These are phyloP conservation scores for Trichonephila clavata DNA, from an alignment of 1,140 invertebrate species.

Conservation along the genomic window DNA sequence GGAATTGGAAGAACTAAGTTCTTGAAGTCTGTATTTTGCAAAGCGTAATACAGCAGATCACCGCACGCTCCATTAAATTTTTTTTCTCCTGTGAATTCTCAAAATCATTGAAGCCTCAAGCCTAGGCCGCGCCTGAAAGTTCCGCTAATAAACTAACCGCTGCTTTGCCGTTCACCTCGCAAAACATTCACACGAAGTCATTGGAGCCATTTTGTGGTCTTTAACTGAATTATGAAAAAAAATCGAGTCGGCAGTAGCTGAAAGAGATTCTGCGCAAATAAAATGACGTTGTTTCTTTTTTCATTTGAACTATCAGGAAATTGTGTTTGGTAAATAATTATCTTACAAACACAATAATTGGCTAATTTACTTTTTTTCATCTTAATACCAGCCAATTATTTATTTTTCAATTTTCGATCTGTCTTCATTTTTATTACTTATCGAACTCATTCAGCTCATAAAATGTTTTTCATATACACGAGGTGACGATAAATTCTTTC, in stretches of 20 bases:
- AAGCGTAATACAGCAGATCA: conserved; percentile 41
- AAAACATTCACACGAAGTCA: conserved; percentile 48
- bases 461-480: not conserved
- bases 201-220: conserved; percentile 30
- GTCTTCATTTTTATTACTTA: not conserved
- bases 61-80: conserved; percentile 65
- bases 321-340: not conserved
- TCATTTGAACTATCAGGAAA: not conserved
- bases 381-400: not conserved
- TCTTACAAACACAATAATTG: conserved; percentile 8
- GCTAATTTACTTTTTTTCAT: not conserved
- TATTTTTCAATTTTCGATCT: not conserved
- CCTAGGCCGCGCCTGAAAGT: conserved; percentile 14
- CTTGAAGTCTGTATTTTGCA: conserved; percentile 11
- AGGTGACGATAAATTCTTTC: not conserved
- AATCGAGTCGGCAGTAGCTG: not conserved
- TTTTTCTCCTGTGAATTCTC: conserved; percentile 62
- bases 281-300: not conserved
- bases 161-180: conserved; percentile 50
- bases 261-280: not conserved
- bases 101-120: conserved; percentile 51
- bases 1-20: conserved; percentile 22
- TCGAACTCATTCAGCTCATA: not conserved
- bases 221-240: not conserved
- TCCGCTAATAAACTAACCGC: conserved; percentile 55